phyloP scores from a whole-genome alignment of 92 coral and sea anemone species.

The Desmophyllum pertusum region DNA sequence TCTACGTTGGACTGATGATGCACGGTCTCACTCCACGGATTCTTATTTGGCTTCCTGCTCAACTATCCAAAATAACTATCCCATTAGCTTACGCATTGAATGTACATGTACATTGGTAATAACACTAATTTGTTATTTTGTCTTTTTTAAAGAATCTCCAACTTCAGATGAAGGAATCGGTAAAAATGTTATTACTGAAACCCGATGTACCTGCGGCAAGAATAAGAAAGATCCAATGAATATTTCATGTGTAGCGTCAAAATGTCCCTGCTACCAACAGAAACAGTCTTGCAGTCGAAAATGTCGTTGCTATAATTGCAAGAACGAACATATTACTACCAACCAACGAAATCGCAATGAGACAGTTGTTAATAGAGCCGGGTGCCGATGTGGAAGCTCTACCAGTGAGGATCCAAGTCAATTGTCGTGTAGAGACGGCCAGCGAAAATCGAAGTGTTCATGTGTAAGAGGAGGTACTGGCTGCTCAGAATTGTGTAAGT shows the following conservation, averaged over 20 bases:
- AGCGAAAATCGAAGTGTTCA: conserved; percentile 49
- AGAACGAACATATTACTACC: neutral
- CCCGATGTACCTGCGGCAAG: conserved; percentile 50
- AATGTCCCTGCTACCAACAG: conserved; percentile 41
- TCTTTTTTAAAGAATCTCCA: neutral
- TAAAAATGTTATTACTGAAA: neutral
- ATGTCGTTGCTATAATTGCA: conserved; percentile 54
- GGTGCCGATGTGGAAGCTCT: neutral
- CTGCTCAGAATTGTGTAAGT: conserved; percentile 36
- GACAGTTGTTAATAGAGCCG: neutral
- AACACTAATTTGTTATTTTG: neutral
- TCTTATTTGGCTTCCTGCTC: too few species aligned
- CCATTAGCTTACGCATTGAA: too few species aligned
- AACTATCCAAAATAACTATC: too few species aligned
- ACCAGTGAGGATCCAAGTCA: neutral
- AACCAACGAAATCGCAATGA: neutral
- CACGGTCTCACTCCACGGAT: too few species aligned
- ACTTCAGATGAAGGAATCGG: neutral
- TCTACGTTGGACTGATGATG: too few species aligned
- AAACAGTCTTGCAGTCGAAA: conserved; percentile 17
- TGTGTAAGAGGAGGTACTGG: conserved; percentile 46
- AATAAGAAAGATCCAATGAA: conserved; percentile 37
- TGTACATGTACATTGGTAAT: too few species aligned
- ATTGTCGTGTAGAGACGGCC: conserved; percentile 44
- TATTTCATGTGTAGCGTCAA: conserved; percentile 21